Evolutionary conservation across 2,888 invertebrate species (phyloP).

Genomic region (Argynnis bischoffii): DNA sequence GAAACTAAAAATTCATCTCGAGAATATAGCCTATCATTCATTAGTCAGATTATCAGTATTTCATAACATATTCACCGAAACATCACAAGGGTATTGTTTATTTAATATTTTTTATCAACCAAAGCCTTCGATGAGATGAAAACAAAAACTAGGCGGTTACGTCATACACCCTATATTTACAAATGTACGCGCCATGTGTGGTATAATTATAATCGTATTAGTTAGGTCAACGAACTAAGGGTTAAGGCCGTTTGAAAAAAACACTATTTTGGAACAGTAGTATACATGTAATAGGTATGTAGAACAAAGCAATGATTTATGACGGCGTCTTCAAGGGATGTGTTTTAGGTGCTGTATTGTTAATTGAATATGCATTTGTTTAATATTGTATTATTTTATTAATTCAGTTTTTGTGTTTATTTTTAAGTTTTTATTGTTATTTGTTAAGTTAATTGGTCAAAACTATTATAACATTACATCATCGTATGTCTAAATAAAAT

Average conservation of each 20-base stretch:
- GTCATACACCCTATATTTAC: slow-evolving; percentile 72
- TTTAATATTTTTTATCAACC: slow-evolving; percentile 26
- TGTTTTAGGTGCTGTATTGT: slow-evolving; percentile 8
- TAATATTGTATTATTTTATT: neutral
- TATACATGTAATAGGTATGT: neutral
- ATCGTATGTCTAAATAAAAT: slow-evolving; percentile 11
- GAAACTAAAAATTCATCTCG: neutral
- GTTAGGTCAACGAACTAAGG: slow-evolving; percentile 70
- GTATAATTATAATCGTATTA: slow-evolving; percentile 81
- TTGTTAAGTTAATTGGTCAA: too few species aligned
- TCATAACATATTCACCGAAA: neutral
- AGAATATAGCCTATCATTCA: neutral
- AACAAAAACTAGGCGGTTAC: slow-evolving; percentile 50
- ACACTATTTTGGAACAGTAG: slow-evolving; percentile 47
- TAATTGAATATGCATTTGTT: neutral
- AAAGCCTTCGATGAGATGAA: slow-evolving; percentile 25
- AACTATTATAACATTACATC: neutral
- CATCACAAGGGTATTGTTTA: neutral
- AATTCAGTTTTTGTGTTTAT: neutral
- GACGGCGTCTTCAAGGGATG: slow-evolving; percentile 4
- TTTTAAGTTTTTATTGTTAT: too few species aligned
- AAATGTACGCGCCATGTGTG: slow-evolving; percentile 56
- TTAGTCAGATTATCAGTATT: neutral
- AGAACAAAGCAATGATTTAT: slow-evolving; percentile 12
- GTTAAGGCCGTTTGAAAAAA: slow-evolving; percentile 59